Conservation (phyloP, 2,113 vertebrate genomes). For the Neotragus moschatus region DNA sequence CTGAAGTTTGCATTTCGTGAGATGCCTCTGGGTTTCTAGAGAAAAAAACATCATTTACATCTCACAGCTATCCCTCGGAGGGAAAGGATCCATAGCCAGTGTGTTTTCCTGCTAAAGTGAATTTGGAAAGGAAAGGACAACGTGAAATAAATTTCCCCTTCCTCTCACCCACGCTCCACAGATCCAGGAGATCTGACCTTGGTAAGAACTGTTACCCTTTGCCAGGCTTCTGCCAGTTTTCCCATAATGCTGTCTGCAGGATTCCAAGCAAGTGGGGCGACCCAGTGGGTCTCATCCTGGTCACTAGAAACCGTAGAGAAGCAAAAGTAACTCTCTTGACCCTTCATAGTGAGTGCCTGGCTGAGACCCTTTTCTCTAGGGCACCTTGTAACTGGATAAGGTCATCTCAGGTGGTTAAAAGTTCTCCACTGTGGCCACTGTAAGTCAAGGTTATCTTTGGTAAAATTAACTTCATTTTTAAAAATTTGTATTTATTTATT, state of each 20-base stretch:
- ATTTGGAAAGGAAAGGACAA: not conserved
- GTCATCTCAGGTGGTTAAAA: not conserved
- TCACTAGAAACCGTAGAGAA: not conserved
- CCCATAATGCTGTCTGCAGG: not conserved
- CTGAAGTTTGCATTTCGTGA: not conserved
- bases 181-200: not conserved
- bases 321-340: not conserved
- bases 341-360: not conserved
- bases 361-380: not conserved
- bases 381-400: not conserved
- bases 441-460: not conserved
- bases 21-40: not conserved
- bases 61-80: not conserved
- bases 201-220: not conserved
- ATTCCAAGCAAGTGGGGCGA: not conserved
- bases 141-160: not conserved
- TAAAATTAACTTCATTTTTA: not conserved
- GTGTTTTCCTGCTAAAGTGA: not conserved
- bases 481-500: not conserved
- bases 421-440: not conserved
- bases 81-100: not conserved
- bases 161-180: not conserved
- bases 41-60: not conserved
- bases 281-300: not conserved
- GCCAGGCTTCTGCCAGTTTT: not conserved